A percentile compares a stretch with the other conserved stretches of the same genome.
phyloP scores from a whole-genome alignment of 30 jellyfish, hydroid and myxozoan genomes.

The Pelagia noctiluca region DNA sequence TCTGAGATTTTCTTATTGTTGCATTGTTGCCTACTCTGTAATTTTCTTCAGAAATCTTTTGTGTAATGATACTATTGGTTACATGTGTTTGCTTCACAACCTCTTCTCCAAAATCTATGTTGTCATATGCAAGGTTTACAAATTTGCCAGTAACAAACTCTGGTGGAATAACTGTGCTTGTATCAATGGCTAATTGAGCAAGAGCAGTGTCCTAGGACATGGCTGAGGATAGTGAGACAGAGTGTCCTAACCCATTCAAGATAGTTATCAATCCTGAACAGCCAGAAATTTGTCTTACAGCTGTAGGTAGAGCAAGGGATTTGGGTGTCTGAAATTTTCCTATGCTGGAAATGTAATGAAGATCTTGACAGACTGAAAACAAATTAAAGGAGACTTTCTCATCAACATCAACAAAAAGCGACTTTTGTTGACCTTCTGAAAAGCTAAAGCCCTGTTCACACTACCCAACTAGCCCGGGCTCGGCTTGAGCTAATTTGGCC shows the following conservation, averaged over 20 bases:
- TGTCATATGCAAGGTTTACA: slow-evolving; percentile 13
- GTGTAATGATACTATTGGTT: slow-evolving; percentile 21
- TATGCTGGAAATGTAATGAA: background rate
- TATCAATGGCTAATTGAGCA: slow-evolving; percentile 5
- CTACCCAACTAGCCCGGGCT: too few relatives aligned
- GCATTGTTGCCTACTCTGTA: background rate
- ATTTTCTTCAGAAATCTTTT: background rate
- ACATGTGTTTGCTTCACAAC: slow-evolving; percentile 15
- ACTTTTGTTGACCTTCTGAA: slow-evolving; percentile 19
- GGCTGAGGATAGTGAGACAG: slow-evolving; percentile 9
- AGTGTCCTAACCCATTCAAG: slow-evolving; percentile 33
- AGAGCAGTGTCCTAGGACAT: slow-evolving; percentile 35
- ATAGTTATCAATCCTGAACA: background rate
- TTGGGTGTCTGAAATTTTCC: slow-evolving; percentile 26
- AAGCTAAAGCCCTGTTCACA: too few relatives aligned
- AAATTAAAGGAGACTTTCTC: background rate
- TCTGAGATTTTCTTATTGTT: background rate
- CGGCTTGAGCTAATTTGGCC: too few relatives aligned
- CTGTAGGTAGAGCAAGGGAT: slow-evolving; percentile 34
- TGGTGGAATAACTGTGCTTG: background rate
- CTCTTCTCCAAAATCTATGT: slow-evolving; percentile 31
- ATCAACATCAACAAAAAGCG: background rate
- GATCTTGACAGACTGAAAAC: slow-evolving; percentile 10
- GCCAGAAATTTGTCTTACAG: slow-evolving; percentile 40
- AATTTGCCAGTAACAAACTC: slow-evolving; percentile 10